Base-by-base conservation (phyloP, 2,797 vertebrate genomes). In the Vireo griseus region DNA sequence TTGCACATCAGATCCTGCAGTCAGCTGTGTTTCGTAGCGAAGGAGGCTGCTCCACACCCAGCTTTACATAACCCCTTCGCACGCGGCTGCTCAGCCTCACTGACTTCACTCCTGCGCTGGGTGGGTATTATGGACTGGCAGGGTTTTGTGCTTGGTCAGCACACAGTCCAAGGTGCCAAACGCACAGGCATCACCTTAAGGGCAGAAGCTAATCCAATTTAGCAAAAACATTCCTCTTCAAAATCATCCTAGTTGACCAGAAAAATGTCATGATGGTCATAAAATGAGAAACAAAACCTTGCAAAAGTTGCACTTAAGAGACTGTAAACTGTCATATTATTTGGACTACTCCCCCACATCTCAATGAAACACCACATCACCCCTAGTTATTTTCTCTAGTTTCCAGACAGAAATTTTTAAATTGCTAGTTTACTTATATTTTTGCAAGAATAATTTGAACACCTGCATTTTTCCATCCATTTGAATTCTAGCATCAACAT, bases 21-120 rank as follows among this genome's bases (percentile, higher is more conserved):
- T 50, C 90, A 86, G 63, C n/a, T n/a, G 0, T 25, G 45, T 35
- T 87, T 72, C 80, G 61, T 2, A 33, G 81, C 6, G 1, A 19
- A 92, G 22, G n/a, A 28, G 50, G 59, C 50, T 76, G 35, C 48
- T 91, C 81, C 91, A 94, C 91, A 71, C 81, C 84, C 93, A 91
- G 68, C 85, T 83, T 95, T 90, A 92, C 7, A 4, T 87, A 95
- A 93, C 47, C 8, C 52, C 40, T 20, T 73, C 13, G 51, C 31
- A 75, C 0, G 0, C 33, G 48, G 68, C 4, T 45, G 45, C 68
- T 65, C 51, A 40, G 82, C 51, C 73, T 50, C 6, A 6, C 76
- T 88, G 89, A 93, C 82, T 78, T 83, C 79, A 75, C 39, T n/a
- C 72, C 22, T 2, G 10, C 0, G 0, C 63, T 68, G 44, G 48